Base-by-base conservation (phyloP, 1,140 invertebrate genomes). In the Uloborus diversus region DNA sequence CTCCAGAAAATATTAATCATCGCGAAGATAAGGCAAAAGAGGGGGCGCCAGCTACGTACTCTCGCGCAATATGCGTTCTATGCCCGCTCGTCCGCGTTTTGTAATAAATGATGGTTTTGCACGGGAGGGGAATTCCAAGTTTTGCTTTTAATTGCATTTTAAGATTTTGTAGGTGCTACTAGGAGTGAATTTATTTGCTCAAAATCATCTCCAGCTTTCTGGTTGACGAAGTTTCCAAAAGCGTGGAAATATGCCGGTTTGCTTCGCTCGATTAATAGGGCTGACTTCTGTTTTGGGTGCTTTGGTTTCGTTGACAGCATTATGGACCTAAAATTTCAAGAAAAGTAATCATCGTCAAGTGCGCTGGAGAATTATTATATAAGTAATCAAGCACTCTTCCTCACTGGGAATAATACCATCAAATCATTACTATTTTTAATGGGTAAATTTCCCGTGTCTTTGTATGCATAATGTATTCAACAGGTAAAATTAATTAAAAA, bases 61-160 rank as follows among this genome's bases (percentile, higher is more conserved):
- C 7, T 23, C n/a, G 42, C n/a, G 73, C 73, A 53, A 64, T 62
- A 33, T 62, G 59, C 13, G 32, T 37, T 61, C 27, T 47, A 25
- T 51, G 23, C 62, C 35, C 47, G 27, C 20, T 56, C 69, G 30
- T 20, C 56, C 23, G 28, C 27, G 23, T 33, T 71, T 37, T 42
- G 51, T 71, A 62, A 76, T 76, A 76, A 76, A 76, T 76, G 42
- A 56, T 42, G 27, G 35, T 35, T 76, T 65, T 53, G 56, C 73
- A 65, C 59, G 61, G 23, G 57, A 76, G 59, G 37, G 35, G 51
- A 27, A 33, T 64, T 75, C 64, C 51, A 75, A 75, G 70, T 75
- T 75, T 62, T 75, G 70, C 61, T 28, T 35, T 49, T 76, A 76
- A 76, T 65, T 76, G 73, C 62, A 30, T 62, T 75, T 75, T 75